Evolutionary conservation across 1,140 invertebrate genomes (phyloP).

Genomic region (Leguminivora glycinivorella): DNA sequence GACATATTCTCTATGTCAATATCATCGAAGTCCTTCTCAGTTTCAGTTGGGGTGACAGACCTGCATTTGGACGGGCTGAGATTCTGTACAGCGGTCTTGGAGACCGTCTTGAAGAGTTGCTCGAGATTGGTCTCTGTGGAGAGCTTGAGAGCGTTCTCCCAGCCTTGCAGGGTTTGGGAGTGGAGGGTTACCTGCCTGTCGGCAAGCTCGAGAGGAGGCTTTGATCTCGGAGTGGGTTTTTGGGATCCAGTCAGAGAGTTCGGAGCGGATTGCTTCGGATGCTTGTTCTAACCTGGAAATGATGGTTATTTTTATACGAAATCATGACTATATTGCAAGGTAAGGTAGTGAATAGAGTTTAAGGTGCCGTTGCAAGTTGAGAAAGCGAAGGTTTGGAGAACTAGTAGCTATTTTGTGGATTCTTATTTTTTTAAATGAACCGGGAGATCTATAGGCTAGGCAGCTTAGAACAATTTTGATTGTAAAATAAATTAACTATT

Average conservation of each 20-base stretch:
- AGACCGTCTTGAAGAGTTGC: slow-evolving; percentile 67
- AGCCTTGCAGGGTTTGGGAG: slow-evolving; percentile 47
- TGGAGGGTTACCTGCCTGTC: slow-evolving; percentile 44
- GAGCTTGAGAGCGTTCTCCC: slow-evolving; percentile 61
- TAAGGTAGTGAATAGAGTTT: too few species aligned
- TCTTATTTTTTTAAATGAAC: too few species aligned
- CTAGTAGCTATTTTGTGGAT: too few species aligned
- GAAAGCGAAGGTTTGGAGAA: too few species aligned
- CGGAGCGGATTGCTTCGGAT: slow-evolving; percentile 62
- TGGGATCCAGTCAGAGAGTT: slow-evolving; percentile 62
- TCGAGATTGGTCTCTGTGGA: slow-evolving; percentile 50
- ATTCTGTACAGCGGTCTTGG: slow-evolving; percentile 63
- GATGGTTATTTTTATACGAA: too few species aligned
- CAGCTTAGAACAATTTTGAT: too few species aligned
- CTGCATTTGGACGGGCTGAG: slow-evolving; percentile 55
- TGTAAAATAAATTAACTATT: neutral
- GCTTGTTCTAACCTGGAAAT: slow-evolving; percentile 62
- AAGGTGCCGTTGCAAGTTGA: neutral
- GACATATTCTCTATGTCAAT: slow-evolving; percentile 4
- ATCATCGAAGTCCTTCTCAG: slow-evolving; percentile 43
- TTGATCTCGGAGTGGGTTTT: slow-evolving; percentile 63
- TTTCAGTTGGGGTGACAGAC: slow-evolving; percentile 48
- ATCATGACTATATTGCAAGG: too few species aligned
- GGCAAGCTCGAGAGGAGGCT: slow-evolving; percentile 55
- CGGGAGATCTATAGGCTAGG: too few species aligned